A percentile compares a stretch with the other conserved stretches of the same genome.
These are phyloP conservation scores for Drosophila dives DNA, from an alignment of 2,888 invertebrate genomes.

Conservation along the genomic window DNA sequence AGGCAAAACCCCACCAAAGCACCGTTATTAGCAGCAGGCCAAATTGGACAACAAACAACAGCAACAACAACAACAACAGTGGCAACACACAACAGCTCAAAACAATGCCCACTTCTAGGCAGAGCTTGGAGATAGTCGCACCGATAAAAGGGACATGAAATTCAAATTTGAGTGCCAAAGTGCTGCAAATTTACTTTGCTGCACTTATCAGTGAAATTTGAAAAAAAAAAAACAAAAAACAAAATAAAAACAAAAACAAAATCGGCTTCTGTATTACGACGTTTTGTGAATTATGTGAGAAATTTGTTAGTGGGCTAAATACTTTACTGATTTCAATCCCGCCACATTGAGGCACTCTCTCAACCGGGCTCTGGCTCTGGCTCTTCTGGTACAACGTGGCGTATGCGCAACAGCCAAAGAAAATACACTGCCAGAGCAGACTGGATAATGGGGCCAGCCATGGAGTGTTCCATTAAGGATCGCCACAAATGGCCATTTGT, in stretches of 20 bases:
- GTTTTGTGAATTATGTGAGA: conserved; percentile 79
- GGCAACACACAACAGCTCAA: conserved; percentile 30
- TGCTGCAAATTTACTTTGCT: conserved; percentile 63
- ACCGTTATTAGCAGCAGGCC: conserved; percentile 71
- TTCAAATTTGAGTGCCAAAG: conserved; percentile 77
- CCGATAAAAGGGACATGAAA: conserved; percentile 83
- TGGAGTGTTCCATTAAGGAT: conserved; percentile 24
- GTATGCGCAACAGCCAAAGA: conserved; percentile 23
- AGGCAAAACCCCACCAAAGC: conserved; percentile 59
- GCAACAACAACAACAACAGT: conserved; percentile 6
- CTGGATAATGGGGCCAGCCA: conserved; percentile 36
- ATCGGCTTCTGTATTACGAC: conserved; percentile 80
- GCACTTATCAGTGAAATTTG: conserved; percentile 73
- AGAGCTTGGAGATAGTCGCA: conserved; percentile 68
- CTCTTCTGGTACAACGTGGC: conserved; percentile 15
- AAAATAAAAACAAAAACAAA: conserved; percentile 15
- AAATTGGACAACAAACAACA: conserved; percentile 65
- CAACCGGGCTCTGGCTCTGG: not conserved
- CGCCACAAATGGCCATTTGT: conserved; percentile 42
- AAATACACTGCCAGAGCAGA: not conserved
- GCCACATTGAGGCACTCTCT: not conserved
- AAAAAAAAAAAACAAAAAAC: not conserved
- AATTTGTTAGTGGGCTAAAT: conserved; percentile 70
- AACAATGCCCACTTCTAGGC: conserved; percentile 60
- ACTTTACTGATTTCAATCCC: conserved; percentile 52